These are phyloP conservation scores for Saccopteryx bilineata DNA, from an alignment of 2,113 vertebrate species.

Conservation along the genomic window DNA sequence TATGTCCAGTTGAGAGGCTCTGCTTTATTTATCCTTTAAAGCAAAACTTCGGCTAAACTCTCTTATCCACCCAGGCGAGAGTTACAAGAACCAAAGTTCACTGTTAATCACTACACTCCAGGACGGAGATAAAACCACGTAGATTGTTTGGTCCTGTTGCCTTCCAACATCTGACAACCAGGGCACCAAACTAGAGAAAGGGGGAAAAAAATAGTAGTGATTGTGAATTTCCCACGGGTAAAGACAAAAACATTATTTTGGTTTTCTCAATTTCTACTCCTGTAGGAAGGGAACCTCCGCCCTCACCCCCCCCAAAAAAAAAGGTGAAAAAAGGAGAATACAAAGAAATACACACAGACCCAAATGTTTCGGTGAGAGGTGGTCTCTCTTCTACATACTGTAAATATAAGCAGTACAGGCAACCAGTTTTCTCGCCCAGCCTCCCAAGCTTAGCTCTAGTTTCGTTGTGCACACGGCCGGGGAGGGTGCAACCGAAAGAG, in stretches of 20 bases:
- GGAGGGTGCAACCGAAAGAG: neutral
- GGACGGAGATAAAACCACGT: slow-evolving; percentile 68
- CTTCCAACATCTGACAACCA: slow-evolving; percentile 64
- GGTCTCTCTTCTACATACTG: neutral
- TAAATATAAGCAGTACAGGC: slow-evolving; percentile 4
- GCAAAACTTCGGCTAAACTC: slow-evolving; percentile 71
- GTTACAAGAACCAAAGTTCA: slow-evolving; percentile 66
- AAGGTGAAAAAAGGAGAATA: neutral
- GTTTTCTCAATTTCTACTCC: slow-evolving; percentile 30
- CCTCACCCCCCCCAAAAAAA: accelerated
- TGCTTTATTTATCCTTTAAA: slow-evolving; percentile 60
- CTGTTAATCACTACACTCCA: slow-evolving; percentile 43
- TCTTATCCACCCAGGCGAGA: slow-evolving; percentile 11
- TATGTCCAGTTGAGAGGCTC: slow-evolving; percentile 81
- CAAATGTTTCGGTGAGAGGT: neutral
- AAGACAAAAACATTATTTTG: neutral
- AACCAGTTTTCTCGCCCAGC: neutral
- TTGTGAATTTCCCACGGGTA: slow-evolving; percentile 1
- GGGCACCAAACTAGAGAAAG: slow-evolving; percentile 69
- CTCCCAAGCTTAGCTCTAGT: slow-evolving; percentile 63
- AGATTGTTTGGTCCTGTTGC: slow-evolving; percentile 14
- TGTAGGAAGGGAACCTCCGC: too few relatives aligned
- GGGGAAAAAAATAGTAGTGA: neutral
- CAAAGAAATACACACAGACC: neutral
- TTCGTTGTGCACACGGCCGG: slow-evolving; percentile 49